Conservation (phyloP, 1,140 invertebrate species). For the Monochamus saltuarius region DNA sequence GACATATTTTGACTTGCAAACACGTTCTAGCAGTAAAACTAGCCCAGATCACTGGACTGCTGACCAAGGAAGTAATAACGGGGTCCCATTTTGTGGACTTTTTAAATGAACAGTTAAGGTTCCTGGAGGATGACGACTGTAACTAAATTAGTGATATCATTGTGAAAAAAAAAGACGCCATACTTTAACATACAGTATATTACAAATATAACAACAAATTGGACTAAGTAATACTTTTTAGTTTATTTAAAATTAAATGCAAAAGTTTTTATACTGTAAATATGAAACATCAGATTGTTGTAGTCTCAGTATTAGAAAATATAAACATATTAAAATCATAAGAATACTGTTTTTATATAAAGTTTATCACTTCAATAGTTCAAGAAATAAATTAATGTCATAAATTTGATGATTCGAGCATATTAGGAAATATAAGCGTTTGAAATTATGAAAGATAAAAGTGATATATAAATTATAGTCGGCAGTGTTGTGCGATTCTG, state of each 20-base stretch:
- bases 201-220: neutral
- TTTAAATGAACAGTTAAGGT: conserved; percentile 33
- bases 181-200: neutral
- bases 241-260: neutral
- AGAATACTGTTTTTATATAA: no score
- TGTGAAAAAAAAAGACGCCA: conserved; percentile 2
- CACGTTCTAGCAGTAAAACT: conserved; percentile 65
- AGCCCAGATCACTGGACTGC: conserved; percentile 54
- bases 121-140: conserved; percentile 9
- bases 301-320: neutral
- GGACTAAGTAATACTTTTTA: conserved; percentile 1
- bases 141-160: neutral
- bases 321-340: neutral
- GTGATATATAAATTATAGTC: no score
- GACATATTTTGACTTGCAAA: conserved; percentile 61
- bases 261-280: no score
- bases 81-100: conserved; percentile 36
- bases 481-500: no score
- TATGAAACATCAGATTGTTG: no score
- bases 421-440: no score
- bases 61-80: conserved; percentile 54
- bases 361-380: no score
- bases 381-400: no score
- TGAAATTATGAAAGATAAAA: no score
- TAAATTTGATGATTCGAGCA: no score